Evolutionary conservation across 2,888 invertebrate genomes (phyloP), one percentile per base, ranked within the genome.

Genomic region (Tupiocoris notatus): DNA sequence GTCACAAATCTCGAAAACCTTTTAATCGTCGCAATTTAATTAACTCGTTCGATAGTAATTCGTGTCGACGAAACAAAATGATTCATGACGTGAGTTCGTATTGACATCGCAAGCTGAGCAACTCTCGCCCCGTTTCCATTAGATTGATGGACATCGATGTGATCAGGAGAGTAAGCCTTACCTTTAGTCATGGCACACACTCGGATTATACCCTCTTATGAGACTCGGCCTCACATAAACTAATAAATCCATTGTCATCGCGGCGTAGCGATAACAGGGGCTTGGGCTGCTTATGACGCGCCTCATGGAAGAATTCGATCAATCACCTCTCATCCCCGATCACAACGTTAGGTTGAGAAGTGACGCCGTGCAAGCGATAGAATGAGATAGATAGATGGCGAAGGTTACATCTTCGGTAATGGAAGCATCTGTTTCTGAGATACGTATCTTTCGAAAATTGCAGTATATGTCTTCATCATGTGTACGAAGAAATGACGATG

Each of bases 221-320:
- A 23, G 70, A 58, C n/a, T 21, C 58, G 58, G 70, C 21, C 24
- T 20, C 59, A 56, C 57, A 74, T 74, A 58, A 75, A 75, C 57
- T 75, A 75, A 75, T 75, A 75, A 75, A 75, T 75, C 75, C 66
- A 57, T 56, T 68, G 76, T 62, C 25, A 24, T 62, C 57, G n/a
- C 23, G 25, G 39, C 25, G 23, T 62, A 57, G n/a, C 23, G 59
- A 62, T 68, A 67, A 71, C 24, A 62, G 25, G 23, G 63, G 62
- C 20, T 62, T n/a, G n/a, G n/a, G n/a, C 73, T 73, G 73, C 23
- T 70, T 70, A 70, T 70, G 70, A 70, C 70, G 58, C 70, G 25
- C 59, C 25, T 23, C 70, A 70, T 70, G 70, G 70, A 70, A 70
- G 70, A 59, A 24, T 25, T 59, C 70, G 24, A 70, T 70, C 70